Conservation (phyloP, 2,888 invertebrate species). For the Seladonia tumulorum region DNA sequence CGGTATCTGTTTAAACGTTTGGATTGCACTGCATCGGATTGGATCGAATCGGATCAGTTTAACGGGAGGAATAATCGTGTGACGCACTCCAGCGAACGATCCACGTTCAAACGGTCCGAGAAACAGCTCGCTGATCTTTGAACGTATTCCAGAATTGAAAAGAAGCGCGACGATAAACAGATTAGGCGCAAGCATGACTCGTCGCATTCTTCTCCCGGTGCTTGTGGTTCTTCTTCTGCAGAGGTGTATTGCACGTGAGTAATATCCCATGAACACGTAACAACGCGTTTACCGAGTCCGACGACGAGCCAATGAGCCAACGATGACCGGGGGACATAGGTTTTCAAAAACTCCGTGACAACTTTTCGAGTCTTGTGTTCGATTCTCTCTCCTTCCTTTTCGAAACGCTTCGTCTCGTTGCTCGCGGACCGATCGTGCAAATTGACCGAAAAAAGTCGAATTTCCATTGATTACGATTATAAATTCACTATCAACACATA, state of each 20-base stretch:
- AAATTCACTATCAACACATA: no score
- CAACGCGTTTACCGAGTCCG: background rate
- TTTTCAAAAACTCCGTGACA: background rate
- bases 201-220: constrained; percentile 1
- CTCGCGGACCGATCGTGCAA: no score
- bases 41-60: background rate
- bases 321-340: background rate
- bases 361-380: background rate
- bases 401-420: no score
- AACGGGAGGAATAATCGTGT: background rate
- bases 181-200: constrained; percentile 27
- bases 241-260: constrained; percentile 52
- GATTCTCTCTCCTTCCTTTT: no score
- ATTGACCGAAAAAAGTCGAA: no score
- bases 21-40: background rate
- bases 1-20: background rate
- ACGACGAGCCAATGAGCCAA: background rate
- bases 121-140: background rate
- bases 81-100: background rate
- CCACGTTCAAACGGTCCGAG: background rate
- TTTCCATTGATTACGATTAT: no score
- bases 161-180: background rate
- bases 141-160: background rate
- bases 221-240: constrained; percentile 26
- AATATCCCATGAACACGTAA: background rate